A percentile compares a stretch with the other conserved stretches of the same genome.
Evolutionary conservation across 2,888 invertebrate genomes (phyloP).

Genomic region (Pachycephus smyrnensis): DNA sequence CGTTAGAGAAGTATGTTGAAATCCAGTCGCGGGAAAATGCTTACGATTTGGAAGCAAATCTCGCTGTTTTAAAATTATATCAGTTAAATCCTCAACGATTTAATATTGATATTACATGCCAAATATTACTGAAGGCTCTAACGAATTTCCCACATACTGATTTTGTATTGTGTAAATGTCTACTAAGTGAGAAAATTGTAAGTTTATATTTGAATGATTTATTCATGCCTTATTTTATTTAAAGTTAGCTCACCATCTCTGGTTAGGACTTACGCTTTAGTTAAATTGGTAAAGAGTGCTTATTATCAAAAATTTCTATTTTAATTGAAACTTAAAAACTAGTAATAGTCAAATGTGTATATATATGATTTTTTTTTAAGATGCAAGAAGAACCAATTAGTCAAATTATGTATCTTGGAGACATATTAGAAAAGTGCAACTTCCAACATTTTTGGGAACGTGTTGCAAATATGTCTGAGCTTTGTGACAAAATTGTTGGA

Average conservation of each 20-base stretch:
- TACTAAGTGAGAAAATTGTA: conserved; percentile 83
- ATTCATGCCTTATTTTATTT: neutral
- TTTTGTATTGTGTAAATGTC: conserved; percentile 97
- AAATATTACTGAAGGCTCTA: conserved; percentile 93
- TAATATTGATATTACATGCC: conserved; percentile 85
- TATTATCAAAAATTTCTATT: too few relatives aligned
- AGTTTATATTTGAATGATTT: conserved; percentile 33
- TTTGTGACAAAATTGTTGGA: conserved; percentile 84
- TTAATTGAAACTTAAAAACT: neutral
- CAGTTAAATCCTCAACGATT: conserved; percentile 94
- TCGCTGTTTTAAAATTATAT: conserved; percentile 95
- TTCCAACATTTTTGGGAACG: conserved; percentile 92
- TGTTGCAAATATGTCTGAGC: conserved; percentile 79
- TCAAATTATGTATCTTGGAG: conserved; percentile 89
- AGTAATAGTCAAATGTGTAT: conserved; percentile 23
- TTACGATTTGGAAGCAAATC: conserved; percentile 96
- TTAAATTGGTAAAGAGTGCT: neutral
- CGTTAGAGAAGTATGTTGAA: conserved; percentile 92
- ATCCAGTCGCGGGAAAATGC: conserved; percentile 93
- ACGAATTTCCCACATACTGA: conserved; percentile 98
- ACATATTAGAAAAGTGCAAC: conserved; percentile 92
- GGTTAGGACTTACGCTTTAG: neutral
- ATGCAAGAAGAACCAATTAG: conserved; percentile 87
- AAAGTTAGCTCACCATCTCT: neutral
- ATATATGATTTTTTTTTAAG: conserved; percentile 66